A percentile compares a stretch with the other conserved stretches of the same genome.
Conservation (phyloP, 35 echinoderm and acorn worm species). For the Apostichopus japonicus region DNA sequence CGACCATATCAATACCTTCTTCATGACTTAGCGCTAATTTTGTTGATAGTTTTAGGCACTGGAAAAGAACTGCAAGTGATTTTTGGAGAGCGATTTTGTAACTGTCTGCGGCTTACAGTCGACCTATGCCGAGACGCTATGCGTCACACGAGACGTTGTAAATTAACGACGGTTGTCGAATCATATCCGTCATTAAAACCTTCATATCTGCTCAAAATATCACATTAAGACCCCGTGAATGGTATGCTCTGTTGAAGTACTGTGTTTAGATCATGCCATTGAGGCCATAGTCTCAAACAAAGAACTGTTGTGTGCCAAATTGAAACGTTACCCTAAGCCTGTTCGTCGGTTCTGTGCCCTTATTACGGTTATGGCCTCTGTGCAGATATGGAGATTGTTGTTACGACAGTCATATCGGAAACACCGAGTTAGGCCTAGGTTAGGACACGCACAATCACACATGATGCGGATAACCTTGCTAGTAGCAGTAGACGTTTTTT, state of each 20-base stretch:
- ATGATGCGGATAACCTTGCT: background rate
- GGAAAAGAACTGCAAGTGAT: background rate
- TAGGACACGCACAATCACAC: background rate
- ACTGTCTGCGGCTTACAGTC: slow-evolving; percentile 52
- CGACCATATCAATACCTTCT: slow-evolving; percentile 9
- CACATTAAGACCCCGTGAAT: background rate
- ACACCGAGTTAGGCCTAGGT: background rate
- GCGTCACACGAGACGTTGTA: slow-evolving; percentile 63
- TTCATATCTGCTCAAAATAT: background rate
- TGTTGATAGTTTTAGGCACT: background rate
- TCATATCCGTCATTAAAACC: background rate
- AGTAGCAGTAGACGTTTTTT: no score
- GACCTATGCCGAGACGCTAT: slow-evolving; percentile 60
- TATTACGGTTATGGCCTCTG: slow-evolving; percentile 32
- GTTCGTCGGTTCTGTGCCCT: slow-evolving; percentile 38
- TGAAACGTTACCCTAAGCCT: slow-evolving; percentile 56
- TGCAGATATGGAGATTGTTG: background rate
- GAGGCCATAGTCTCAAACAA: slow-evolving; percentile 36
- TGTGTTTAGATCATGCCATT: background rate
- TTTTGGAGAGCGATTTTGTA: slow-evolving; percentile 27
- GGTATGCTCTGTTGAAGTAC: background rate
- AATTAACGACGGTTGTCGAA: slow-evolving; percentile 45
- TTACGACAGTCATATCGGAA: background rate
- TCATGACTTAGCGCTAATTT: background rate
- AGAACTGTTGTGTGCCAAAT: slow-evolving; percentile 47